A percentile compares a stretch with the other conserved stretches of the same genome.
Conservation (phyloP, 2,113 vertebrate species). For the Pandion haliaetus region DNA sequence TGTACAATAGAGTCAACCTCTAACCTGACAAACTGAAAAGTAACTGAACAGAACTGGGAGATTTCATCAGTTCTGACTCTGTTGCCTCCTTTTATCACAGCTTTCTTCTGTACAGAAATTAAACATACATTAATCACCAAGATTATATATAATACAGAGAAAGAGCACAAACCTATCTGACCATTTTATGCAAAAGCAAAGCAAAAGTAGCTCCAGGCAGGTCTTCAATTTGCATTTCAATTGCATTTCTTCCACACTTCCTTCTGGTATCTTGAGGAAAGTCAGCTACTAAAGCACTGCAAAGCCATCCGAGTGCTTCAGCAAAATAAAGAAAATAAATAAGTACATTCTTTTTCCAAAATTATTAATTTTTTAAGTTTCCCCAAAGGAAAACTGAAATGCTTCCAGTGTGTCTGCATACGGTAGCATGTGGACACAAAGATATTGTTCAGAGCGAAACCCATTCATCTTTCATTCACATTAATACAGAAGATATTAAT, state of each 20-base stretch:
- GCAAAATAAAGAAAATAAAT: neutral
- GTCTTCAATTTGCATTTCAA: constrained; percentile 25
- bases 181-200: neutral
- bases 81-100: neutral
- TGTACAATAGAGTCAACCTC: neutral
- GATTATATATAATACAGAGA: neutral
- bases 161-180: neutral
- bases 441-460: neutral
- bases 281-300: neutral
- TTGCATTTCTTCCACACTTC: neutral
- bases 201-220: constrained; percentile 12
- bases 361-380: neutral
- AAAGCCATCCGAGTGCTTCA: neutral
- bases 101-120: constrained; percentile 7
- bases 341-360: neutral
- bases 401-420: neutral
- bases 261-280: neutral
- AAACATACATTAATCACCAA: constrained; percentile 1
- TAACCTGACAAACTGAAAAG: neutral
- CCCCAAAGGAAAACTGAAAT: neutral
- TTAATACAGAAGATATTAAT: neutral
- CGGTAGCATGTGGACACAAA: neutral
- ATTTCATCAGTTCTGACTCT: neutral
- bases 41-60: neutral
- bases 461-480: neutral